Evolutionary conservation across 2,113 vertebrate genomes (phyloP), one percentile per base, ranked within the genome.

Genomic region (Passer montanus): DNA sequence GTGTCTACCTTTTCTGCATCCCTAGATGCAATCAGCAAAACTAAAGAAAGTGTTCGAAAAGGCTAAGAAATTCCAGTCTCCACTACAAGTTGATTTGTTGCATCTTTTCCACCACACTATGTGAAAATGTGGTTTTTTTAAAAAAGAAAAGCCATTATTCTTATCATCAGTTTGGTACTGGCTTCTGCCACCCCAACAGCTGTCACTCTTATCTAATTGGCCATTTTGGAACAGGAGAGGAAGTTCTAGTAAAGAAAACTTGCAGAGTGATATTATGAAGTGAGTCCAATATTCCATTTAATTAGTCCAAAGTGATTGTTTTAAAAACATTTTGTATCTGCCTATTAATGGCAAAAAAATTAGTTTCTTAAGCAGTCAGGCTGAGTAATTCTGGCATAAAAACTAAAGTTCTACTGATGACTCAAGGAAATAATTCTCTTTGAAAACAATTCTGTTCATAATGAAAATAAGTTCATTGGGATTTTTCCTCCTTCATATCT

Each of bases 291-390:
- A 18, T 86, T 96, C 75, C 31, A 63, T 93, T 90, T 88, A 68
- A 90, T 92, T 96, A 80, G 60, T 90, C 47, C 23, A 52, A 84
- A 89, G 12, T 52, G 23, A 47, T 59, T 81, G 52, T 43, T 91
- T 74, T 44, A 63, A 90, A 92, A 95, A 80, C 13, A 86, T 59
- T 95, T 92, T 83, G 13, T n/a, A 63, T 84, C 55, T 74, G 14
- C 6, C 2, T 58, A 66, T 43, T 77, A 86, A 84, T 70, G 47
- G 27, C 6, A 84, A 96, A 72, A 78, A 86, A 72, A 63, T 5
- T 4, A 28, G 10, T 43, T 92, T 91, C 63, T 52, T 73, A 66
- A 43, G 19, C 39, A 90, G 44, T 37, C n/a, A 31, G n/a, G 26
- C n/a, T 88, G 59, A 95, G 75, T 77, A 80, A 92, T 88, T 77